These are phyloP conservation scores for Lytechinus variegatus DNA, from an alignment of 35 echinoderm and acorn worm genomes.

Conservation along the genomic window DNA sequence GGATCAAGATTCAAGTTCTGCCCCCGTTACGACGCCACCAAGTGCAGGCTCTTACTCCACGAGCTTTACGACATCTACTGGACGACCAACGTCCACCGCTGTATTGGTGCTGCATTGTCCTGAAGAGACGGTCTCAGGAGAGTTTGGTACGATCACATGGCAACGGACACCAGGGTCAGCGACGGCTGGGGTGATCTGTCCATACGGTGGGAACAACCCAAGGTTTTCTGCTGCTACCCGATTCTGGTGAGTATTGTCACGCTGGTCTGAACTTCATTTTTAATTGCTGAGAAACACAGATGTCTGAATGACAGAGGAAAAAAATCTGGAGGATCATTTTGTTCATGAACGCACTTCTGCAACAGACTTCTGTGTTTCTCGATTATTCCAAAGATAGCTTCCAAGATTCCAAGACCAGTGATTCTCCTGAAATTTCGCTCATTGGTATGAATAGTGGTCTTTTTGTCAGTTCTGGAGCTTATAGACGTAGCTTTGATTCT, in stretches of 20 bases:
- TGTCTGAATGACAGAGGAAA: too few relatives aligned
- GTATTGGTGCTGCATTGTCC: conserved; percentile 8
- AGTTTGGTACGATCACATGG: conserved; percentile 39
- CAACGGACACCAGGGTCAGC: neutral
- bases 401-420: too few relatives aligned
- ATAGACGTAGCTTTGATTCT: too few relatives aligned
- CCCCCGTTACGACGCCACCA: neutral
- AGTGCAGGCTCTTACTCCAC: neutral
- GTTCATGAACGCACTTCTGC: too few relatives aligned
- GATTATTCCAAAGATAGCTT: too few relatives aligned
- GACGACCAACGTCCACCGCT: neutral
- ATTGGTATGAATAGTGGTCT: too few relatives aligned
- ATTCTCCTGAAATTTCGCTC: too few relatives aligned
- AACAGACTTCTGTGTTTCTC: too few relatives aligned
- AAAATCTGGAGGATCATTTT: too few relatives aligned
- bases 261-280: too few relatives aligned
- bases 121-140: conserved; percentile 1
- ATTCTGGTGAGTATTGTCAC: neutral
- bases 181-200: conserved; percentile 16
- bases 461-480: too few relatives aligned
- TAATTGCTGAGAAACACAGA: too few relatives aligned
- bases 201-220: neutral
- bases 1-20: neutral
- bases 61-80: neutral
- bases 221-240: neutral